Percentiles rank a stretch among this genome's conserved stretches.
These are phyloP conservation scores for Clupea harengus DNA, from an alignment of 2,113 vertebrate species.

Conservation along the genomic window DNA sequence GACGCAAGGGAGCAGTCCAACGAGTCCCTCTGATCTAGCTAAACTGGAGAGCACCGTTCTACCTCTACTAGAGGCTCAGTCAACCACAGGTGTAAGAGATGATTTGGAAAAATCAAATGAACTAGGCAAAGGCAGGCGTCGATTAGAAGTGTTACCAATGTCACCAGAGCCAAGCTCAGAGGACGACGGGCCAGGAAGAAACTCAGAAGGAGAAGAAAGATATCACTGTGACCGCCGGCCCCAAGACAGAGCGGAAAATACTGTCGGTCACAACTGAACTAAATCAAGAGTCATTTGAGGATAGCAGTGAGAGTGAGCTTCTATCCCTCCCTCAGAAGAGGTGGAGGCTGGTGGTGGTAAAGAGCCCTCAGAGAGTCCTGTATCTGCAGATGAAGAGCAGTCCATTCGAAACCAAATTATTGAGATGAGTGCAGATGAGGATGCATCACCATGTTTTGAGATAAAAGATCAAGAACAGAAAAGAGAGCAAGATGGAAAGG, in stretches of 20 bases:
- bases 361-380: slow-evolving; percentile 84
- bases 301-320: slow-evolving; percentile 90
- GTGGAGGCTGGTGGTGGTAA: slow-evolving; percentile 73
- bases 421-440: slow-evolving; percentile 96
- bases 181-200: slow-evolving; percentile 70
- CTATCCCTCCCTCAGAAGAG: slow-evolving; percentile 73
- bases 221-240: slow-evolving; percentile 39
- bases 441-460: slow-evolving; percentile 88
- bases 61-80: slow-evolving; percentile 89
- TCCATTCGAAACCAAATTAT: slow-evolving; percentile 92
- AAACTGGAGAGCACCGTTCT: slow-evolving; percentile 92
- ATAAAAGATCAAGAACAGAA: slow-evolving; percentile 77
- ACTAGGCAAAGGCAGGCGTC: slow-evolving; percentile 71
- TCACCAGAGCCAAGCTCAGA: slow-evolving; percentile 79
- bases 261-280: slow-evolving; percentile 72
- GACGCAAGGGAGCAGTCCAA: slow-evolving; percentile 78
- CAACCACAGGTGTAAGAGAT: slow-evolving; percentile 68
- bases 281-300: slow-evolving; percentile 83
- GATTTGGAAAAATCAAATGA: slow-evolving; percentile 60
- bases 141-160: slow-evolving; percentile 74
- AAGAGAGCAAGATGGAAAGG: slow-evolving; percentile 73
- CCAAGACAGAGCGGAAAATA: slow-evolving; percentile 69
- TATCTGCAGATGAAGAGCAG: slow-evolving; percentile 89
- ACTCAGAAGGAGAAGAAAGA: slow-evolving; percentile 67
- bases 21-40: slow-evolving; percentile 87